These are phyloP conservation scores for Pycnonotus jocosus DNA, from an alignment of 2,113 vertebrate species.

Conservation along the genomic window DNA sequence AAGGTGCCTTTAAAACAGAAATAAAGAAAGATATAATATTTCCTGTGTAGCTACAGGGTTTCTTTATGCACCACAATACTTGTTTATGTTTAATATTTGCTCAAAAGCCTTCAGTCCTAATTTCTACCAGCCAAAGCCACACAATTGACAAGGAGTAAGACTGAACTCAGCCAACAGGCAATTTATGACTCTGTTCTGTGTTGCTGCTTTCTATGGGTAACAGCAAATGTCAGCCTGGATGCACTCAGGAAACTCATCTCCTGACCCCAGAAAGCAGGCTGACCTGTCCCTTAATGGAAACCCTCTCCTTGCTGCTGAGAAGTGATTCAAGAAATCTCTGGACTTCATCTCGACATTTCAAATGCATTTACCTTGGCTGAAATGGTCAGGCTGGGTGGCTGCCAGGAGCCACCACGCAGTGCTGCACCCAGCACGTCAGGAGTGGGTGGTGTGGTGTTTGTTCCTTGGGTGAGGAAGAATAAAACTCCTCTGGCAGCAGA, in stretches of 20 bases:
- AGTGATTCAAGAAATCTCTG: background rate
- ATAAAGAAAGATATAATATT: background rate
- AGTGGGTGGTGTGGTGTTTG: background rate
- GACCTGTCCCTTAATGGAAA: background rate
- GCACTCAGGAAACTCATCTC: background rate
- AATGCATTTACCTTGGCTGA: background rate
- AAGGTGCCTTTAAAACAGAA: background rate
- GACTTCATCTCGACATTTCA: conserved; percentile 31
- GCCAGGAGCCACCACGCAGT: background rate
- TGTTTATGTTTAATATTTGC: background rate
- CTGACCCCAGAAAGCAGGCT: background rate
- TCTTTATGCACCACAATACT: background rate
- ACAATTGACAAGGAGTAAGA: background rate
- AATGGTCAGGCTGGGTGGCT: fast-evolving
- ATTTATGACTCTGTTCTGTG: conserved; percentile 1
- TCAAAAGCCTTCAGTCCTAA: background rate
- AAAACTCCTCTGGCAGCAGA: background rate
- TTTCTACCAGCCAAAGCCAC: background rate
- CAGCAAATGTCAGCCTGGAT: background rate
- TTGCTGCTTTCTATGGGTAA: background rate
- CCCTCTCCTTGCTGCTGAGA: background rate
- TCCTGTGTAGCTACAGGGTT: background rate
- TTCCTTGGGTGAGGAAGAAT: background rate
- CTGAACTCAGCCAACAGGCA: background rate
- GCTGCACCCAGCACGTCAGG: background rate